phyloP scores from a whole-genome alignment of 30 jellyfish, hydroid and myxozoan species.

The Pseudorhiza aurosa region DNA sequence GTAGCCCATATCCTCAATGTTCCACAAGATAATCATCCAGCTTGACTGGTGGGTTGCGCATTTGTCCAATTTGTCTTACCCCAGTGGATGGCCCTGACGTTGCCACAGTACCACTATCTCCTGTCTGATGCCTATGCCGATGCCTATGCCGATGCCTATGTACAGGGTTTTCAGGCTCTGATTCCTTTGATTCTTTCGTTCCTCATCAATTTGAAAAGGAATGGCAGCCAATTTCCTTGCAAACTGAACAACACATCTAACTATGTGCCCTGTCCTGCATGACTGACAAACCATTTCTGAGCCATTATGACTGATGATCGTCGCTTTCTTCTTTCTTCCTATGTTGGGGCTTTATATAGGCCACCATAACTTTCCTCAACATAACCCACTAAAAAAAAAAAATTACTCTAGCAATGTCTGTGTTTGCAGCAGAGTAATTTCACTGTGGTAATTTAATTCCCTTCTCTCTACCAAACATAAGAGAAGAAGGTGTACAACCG shows the following conservation, averaged over 20 bases:
- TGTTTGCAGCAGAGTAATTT: not conserved
- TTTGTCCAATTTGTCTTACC: not conserved
- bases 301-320: not conserved
- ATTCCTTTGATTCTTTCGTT: not conserved
- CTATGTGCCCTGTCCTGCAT: not conserved
- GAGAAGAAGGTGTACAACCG: not conserved
- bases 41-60: not conserved
- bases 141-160: not conserved
- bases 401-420: not conserved
- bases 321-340: not conserved
- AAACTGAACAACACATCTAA: not conserved
- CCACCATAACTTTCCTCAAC: not conserved
- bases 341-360: not conserved
- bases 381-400: too few relatives aligned
- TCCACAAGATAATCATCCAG: not conserved
- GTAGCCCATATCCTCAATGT: not conserved
- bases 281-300: not conserved
- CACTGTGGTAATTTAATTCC: not conserved
- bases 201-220: too few relatives aligned
- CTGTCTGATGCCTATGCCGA: not conserved
- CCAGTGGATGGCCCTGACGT: not conserved
- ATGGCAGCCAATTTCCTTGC: not conserved
- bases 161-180: not conserved
- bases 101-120: not conserved
- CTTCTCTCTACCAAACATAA: slow-evolving; percentile 2